A percentile compares a stretch with the other conserved stretches of the same genome.
These are phyloP conservation scores for Calcarius lapponicus DNA, from an alignment of 2,797 vertebrate genomes.

Conservation along the genomic window DNA sequence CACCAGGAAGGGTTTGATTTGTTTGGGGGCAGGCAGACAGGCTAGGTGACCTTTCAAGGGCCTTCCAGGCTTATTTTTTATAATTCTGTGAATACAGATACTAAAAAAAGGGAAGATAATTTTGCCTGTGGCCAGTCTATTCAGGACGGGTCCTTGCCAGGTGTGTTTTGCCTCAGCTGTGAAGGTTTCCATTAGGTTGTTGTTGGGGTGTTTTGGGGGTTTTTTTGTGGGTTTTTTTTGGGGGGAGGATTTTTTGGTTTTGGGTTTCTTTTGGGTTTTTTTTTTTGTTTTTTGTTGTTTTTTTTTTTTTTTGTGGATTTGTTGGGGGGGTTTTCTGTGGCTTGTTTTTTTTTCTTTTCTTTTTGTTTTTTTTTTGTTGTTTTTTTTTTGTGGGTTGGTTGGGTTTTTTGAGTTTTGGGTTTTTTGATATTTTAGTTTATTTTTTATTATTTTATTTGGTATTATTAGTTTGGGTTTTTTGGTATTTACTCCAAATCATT, in stretches of 20 bases:
- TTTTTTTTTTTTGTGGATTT: too few relatives aligned
- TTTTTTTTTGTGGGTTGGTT: not conserved
- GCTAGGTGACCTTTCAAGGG: slow-evolving; percentile 52
- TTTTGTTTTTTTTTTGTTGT: not conserved
- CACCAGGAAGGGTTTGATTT: slow-evolving; percentile 47
- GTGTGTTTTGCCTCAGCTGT: slow-evolving; percentile 7
- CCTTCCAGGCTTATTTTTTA: slow-evolving; percentile 67
- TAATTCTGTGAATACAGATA: slow-evolving; percentile 22
- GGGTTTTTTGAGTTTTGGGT: not conserved
- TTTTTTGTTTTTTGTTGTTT: too few relatives aligned
- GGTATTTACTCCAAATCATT: not conserved
- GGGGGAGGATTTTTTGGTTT: too few relatives aligned
- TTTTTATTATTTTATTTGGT: not conserved
- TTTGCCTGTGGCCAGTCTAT: slow-evolving; percentile 57
- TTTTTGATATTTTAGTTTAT: not conserved
- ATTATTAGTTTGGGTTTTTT: not conserved
- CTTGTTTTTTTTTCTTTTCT: not conserved
- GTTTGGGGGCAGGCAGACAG: slow-evolving; percentile 44
- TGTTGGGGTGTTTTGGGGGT: not conserved
- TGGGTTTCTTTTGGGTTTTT: too few relatives aligned
- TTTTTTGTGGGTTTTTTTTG: not conserved
- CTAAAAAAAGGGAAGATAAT: slow-evolving; percentile 13
- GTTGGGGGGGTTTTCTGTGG: not conserved
- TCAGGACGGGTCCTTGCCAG: slow-evolving; percentile 13
- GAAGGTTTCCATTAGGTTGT: not conserved